A percentile compares a stretch with the other conserved stretches of the same genome.
Conservation (phyloP, 2,888 invertebrate genomes). For the Herminia tarsipennalis region DNA sequence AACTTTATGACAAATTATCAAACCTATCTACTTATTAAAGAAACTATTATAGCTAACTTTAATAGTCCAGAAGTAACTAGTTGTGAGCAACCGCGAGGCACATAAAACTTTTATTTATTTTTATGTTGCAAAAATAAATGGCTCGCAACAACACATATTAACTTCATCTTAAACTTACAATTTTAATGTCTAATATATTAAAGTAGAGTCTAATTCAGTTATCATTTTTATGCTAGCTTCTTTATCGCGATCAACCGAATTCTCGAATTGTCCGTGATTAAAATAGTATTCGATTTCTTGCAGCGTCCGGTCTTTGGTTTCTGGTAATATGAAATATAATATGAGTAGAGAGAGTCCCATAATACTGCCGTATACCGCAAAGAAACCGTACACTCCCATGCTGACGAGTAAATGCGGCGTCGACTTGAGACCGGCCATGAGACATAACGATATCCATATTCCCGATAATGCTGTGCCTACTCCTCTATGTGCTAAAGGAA, state of each 20-base stretch:
- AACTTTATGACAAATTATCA: too few relatives aligned
- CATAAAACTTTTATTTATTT: too few relatives aligned
- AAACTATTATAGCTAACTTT: too few relatives aligned
- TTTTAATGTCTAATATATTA: too few relatives aligned
- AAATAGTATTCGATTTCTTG: constrained; percentile 58
- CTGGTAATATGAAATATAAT: constrained; percentile 51
- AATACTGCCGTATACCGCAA: constrained; percentile 39
- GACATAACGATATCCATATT: constrained; percentile 44
- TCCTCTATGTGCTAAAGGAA: constrained; percentile 63
- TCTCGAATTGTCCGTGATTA: constrained; percentile 29
- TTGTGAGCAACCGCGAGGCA: too few relatives aligned
- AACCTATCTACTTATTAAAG: too few relatives aligned
- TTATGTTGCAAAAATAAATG: too few relatives aligned
- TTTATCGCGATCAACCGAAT: constrained; percentile 8
- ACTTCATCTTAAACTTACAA: too few relatives aligned
- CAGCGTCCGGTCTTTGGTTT: constrained; percentile 57
- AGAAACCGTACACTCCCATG: constrained; percentile 48
- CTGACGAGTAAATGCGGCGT: constrained; percentile 52
- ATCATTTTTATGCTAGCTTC: constrained; percentile 27
- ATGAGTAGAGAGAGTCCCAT: constrained; percentile 37
- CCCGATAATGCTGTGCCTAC: constrained; percentile 55
- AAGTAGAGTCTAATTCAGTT: not conserved
- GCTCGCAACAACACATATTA: too few relatives aligned
- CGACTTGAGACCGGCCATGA: constrained; percentile 55
- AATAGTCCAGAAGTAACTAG: too few relatives aligned